These are phyloP conservation scores for Channa argus DNA, from an alignment of 2,113 vertebrate genomes.

Conservation along the genomic window DNA sequence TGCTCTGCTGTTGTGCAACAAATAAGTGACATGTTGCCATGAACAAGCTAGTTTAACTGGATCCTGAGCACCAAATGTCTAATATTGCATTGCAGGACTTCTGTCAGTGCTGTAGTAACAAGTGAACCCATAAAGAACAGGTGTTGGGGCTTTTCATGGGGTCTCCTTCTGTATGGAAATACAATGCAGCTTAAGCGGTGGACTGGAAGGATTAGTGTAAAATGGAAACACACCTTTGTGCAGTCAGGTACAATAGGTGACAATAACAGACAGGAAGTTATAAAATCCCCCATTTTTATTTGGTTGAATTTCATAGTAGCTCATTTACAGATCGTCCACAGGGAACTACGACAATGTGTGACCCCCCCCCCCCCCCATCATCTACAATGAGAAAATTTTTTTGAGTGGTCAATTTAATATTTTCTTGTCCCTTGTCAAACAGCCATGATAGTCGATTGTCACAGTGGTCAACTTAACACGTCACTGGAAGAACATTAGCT, in stretches of 20 bases:
- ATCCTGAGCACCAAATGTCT: no score
- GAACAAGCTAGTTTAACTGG: no score
- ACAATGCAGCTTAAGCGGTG: no score
- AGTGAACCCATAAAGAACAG: no score
- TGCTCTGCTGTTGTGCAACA: no score
- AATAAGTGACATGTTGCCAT: no score
- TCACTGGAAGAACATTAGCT: conserved; percentile 15
- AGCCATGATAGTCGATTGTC: neutral
- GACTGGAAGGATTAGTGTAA: no score
- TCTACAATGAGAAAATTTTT: conserved; percentile 12
- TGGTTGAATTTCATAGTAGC: conserved; percentile 47
- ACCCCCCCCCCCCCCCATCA: neutral
- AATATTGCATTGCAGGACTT: no score
- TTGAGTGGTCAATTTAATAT: neutral
- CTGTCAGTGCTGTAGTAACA: no score
- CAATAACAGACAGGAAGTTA: conserved; percentile 42
- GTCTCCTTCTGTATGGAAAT: no score
- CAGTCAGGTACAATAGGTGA: neutral
- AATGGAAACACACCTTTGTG: no score
- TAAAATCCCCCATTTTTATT: conserved; percentile 75
- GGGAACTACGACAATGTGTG: conserved; percentile 33
- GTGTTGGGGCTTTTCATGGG: no score
- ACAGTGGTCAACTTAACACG: neutral
- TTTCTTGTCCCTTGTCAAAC: neutral
- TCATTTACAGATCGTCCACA: conserved; percentile 60